These are phyloP conservation scores for Habropoda laboriosa DNA, from an alignment of 1,140 invertebrate species.

Conservation along the genomic window DNA sequence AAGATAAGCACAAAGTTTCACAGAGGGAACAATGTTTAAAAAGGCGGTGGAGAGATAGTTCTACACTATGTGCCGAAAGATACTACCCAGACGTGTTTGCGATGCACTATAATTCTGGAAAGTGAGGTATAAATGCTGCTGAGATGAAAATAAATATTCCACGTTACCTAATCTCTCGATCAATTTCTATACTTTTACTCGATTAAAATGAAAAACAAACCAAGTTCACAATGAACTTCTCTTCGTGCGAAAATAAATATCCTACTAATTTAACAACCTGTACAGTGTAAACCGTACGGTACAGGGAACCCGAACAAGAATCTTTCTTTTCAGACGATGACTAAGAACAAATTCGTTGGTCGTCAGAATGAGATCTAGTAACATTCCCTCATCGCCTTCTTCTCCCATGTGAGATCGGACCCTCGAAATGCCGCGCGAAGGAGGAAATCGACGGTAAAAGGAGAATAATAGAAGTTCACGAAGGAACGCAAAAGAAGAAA, in stretches of 20 bases:
- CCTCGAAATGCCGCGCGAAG: conserved; percentile 27
- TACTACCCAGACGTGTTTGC: too few species aligned
- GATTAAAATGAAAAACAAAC: neutral
- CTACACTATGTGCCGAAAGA: too few species aligned
- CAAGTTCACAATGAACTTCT: neutral
- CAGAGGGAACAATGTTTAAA: too few species aligned
- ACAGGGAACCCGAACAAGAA: too few species aligned
- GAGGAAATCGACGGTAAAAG: conserved; percentile 24
- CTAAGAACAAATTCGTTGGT: conserved; percentile 46
- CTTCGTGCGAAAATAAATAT: conserved; percentile 16
- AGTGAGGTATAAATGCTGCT: too few species aligned
- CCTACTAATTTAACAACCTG: neutral
- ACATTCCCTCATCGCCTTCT: conserved; percentile 46
- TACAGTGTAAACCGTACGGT: conserved; percentile 13
- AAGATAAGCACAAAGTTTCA: too few species aligned
- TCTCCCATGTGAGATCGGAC: conserved; percentile 10
- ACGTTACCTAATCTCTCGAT: too few species aligned
- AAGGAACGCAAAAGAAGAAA: conserved; percentile 5
- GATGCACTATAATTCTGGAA: too few species aligned
- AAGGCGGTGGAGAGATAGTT: too few species aligned
- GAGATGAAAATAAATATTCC: too few species aligned
- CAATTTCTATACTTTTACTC: too few species aligned
- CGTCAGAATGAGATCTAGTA: neutral
- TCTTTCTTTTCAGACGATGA: conserved; percentile 35
- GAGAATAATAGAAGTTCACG: conserved; percentile 6